Evolutionary conservation across 2,113 vertebrate genomes (phyloP), one percentile per base, ranked within the genome.

Genomic region (Cyphomyrus plagiostoma): DNA sequence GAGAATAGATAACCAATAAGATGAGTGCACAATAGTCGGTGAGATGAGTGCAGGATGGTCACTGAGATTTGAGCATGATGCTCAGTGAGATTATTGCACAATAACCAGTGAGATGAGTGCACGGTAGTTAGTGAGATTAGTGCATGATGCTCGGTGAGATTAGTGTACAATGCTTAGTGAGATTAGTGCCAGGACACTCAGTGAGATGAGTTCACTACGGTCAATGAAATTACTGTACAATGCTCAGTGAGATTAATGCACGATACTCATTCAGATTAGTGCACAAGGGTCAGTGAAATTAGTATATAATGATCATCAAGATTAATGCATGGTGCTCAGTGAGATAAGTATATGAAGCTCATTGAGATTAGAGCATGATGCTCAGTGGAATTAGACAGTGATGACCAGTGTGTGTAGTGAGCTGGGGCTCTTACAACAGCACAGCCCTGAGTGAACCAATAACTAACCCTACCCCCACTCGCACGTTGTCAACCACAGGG

Each of bases 401-500:
- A 30, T 52, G n/a, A 17, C 15, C 85, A 52, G n/a, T 30, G 48
- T 48, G 49, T 26, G 9, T 30, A 86, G 26, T 42, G 74, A 7
- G n/a, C 15, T 19, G 19, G 26, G n/a, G 85, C 46, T 48, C 42
- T 48, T n/a, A 45, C 39, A 84, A 21, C 82, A 84, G 23, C 4
- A 84, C 39, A 84, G 62, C 4, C 26, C 30, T n/a, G 5, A 39
- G 17, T 53, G 7, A 39, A 50, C n/a, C 3, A 86, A 86, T 26
- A 21, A 8, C 26, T 7, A 8, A 10, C 30, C 86, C 88, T 56
- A 30, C 58, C 77, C 74, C 89, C 48, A 98, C 97, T 96, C 98
- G 97, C 97, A 97, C 97, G 98, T 98, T 97, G 97, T 99, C 98
- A 99, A 99, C 98, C 98, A 95, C 98, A 98, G 98, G 97, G 97